phyloP scores from a whole-genome alignment of 2,888 invertebrate species.

The Leucania comma region DNA sequence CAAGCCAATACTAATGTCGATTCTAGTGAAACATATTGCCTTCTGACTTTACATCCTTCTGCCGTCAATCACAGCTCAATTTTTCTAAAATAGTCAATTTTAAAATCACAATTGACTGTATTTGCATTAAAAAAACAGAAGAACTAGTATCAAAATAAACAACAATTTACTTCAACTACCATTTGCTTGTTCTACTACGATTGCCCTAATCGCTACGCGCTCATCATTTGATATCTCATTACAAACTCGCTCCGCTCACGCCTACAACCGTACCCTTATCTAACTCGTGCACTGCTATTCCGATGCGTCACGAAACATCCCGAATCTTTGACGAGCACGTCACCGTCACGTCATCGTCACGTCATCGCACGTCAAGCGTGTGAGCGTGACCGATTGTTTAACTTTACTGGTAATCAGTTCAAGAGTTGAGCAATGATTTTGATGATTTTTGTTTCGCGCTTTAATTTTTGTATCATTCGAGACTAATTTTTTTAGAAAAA shows the following conservation, averaged over 20 bases:
- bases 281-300: conserved; percentile 49
- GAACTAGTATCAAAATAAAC: too few relatives aligned
- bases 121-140: background rate
- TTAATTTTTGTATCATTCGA: background rate
- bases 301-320: conserved; percentile 60
- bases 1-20: background rate
- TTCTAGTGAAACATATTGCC: background rate
- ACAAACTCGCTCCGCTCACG: conserved; percentile 9
- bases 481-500: background rate
- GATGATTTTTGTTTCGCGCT: conserved; percentile 14
- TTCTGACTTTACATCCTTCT: background rate
- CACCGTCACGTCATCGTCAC: conserved; percentile 39
- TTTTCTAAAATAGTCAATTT: background rate
- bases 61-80: background rate
- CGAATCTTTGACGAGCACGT: conserved; percentile 52
- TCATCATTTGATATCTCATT: background rate
- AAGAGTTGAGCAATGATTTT: conserved; percentile 45
- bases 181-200: background rate
- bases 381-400: conserved; percentile 57
- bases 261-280: background rate
- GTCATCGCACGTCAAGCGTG: conserved; percentile 52
- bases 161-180: background rate
- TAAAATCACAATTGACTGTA: background rate
- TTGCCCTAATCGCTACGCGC: background rate
- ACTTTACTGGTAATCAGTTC: conserved; percentile 48